These are phyloP conservation scores for Damaliscus lunatus DNA, from an alignment of 2,113 vertebrate species.

Conservation along the genomic window DNA sequence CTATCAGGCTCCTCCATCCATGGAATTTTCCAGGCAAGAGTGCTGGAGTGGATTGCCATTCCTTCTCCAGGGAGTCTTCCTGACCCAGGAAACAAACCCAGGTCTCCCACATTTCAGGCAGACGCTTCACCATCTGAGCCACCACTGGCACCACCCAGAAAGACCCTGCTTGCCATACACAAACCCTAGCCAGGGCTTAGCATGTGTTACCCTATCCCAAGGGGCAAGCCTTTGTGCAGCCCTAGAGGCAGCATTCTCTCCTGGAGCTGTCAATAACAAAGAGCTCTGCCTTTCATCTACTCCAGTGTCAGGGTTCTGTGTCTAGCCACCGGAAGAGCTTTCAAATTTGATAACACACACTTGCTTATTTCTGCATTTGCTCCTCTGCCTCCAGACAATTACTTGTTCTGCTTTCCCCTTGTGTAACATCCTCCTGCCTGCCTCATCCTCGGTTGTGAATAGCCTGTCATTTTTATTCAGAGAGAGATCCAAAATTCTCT, in stretches of 20 bases:
- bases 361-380: not conserved
- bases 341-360: not conserved
- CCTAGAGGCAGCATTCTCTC: not conserved
- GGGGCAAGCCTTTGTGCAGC: not conserved
- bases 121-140: too few species aligned
- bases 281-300: not conserved
- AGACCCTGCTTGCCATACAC: not conserved
- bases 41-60: too few species aligned
- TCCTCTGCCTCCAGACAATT: not conserved
- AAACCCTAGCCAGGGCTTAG: not conserved
- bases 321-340: not conserved
- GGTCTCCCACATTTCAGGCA: too few species aligned
- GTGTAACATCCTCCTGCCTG: not conserved
- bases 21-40: too few species aligned
- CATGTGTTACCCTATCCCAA: not conserved
- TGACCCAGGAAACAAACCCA: too few species aligned
- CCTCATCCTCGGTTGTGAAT: not conserved
- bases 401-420: not conserved
- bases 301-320: not conserved
- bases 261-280: not conserved
- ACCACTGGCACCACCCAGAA: not conserved
- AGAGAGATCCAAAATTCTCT: not conserved
- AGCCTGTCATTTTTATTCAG: not conserved
- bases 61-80: too few species aligned
- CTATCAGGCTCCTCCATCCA: too few species aligned